Base-by-base conservation (phyloP, 2,888 invertebrate species). In the Rhingia rostrata region DNA sequence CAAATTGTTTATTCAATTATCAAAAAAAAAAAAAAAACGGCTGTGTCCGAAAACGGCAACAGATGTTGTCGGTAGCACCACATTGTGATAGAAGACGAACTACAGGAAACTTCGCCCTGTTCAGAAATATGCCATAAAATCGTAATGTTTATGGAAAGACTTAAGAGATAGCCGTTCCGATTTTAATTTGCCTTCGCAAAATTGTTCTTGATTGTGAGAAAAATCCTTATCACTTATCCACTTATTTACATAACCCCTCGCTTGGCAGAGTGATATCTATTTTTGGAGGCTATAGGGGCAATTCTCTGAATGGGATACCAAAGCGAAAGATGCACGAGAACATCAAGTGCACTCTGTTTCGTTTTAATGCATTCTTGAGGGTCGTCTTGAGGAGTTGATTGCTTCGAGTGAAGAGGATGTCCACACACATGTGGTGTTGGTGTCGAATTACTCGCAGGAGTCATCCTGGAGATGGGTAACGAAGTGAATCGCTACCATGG, bases 1-100 rank as follows among this genome's bases (percentile, higher is more conserved):
- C 63, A 56, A 69, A 74, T 74, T 81, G 75, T 81, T 75, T 75
- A 75, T 70, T 78, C 60, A 66, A 77, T 77, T 61, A 63, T 22
- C 22, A 64, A 69, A 33, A 35, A 54, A 61, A 33, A 35, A 54
- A 61, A 49, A 43, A 43, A 51, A 60, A 41, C 69, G 66, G 35
- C 35, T 53, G 66, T 58, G 22, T 22, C 22, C 66, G 35, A 30
- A 60, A 58, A 66, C 56, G 22, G 66, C 39, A 64, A 67, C 75
- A 75, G 58, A 66, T 67, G 75, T 43, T 66, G 58, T 51, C 60
- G 14, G 37, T 43, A 66, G 14, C 41, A 33, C n/a, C 37, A 35
- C 35, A 37, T 14, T 67, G 6, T 12, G 58, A 41, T 72, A n/a
- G 33, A 51, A 61, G 60, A 51, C 14, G 51, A 60, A 72, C 70